Evolutionary conservation across 2,797 vertebrate species (phyloP).

Genomic region (Okamejei kenojei): DNA sequence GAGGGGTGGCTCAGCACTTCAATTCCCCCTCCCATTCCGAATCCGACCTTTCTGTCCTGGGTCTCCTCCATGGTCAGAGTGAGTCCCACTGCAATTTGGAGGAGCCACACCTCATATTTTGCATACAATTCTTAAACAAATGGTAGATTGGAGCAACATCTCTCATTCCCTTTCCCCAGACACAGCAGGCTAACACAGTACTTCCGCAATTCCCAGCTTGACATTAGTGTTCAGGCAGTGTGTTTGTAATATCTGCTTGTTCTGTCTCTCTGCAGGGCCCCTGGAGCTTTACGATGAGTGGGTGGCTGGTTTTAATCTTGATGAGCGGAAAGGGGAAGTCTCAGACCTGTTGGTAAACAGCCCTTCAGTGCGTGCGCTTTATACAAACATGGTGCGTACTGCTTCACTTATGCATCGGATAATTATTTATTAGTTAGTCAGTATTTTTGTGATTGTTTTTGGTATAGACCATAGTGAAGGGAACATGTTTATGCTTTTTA

Average conservation of each 20-base stretch:
- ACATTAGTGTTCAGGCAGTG: neutral
- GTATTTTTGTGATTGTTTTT: neutral
- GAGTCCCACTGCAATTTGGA: no score
- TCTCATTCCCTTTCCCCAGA: neutral
- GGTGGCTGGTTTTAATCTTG: conserved; percentile 74
- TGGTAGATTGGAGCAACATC: neutral
- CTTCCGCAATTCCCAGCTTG: neutral
- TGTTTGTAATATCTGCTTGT: conserved; percentile 2
- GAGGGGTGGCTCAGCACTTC: no score
- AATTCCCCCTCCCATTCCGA: no score
- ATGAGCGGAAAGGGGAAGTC: conserved; percentile 83
- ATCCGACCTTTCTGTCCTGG: no score
- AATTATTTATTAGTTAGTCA: neutral
- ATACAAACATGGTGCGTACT: conserved; percentile 85
- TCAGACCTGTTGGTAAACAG: conserved; percentile 85
- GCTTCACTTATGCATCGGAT: no score
- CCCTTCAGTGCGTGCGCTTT: conserved; percentile 86
- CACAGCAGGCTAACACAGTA: no score
- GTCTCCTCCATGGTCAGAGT: no score
- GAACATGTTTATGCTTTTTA: neutral
- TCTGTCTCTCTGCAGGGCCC: conserved; percentile 63
- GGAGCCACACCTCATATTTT: no score
- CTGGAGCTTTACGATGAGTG: conserved; percentile 79
- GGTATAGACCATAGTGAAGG: neutral
- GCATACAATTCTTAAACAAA: no score